Percentiles rank a stretch among this genome's conserved stretches.
Conservation (phyloP, 2,113 vertebrate genomes). For the Cyanoderma ruficeps region DNA sequence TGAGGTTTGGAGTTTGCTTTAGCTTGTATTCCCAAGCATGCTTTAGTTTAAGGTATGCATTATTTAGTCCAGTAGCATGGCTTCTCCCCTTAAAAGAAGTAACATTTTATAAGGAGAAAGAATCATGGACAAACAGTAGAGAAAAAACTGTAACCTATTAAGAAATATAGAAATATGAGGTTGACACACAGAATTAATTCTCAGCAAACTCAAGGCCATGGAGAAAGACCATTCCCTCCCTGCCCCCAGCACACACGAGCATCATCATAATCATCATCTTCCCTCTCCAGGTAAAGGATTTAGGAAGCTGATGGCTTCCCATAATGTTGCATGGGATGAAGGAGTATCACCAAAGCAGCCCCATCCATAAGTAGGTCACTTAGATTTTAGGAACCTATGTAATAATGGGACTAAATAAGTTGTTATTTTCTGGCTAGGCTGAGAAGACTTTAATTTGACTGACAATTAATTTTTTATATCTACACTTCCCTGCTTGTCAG, state of each 20-base stretch:
- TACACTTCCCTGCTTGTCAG: background rate
- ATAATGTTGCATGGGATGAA: rapidly evolving
- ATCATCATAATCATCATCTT: background rate
- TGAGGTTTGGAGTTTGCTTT: background rate
- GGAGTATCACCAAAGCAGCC: background rate
- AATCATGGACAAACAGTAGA: background rate
- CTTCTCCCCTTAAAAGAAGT: background rate
- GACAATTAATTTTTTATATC: background rate
- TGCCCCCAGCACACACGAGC: too few species aligned
- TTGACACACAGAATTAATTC: background rate
- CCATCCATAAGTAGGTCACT: background rate
- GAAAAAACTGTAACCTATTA: background rate
- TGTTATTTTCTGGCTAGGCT: background rate
- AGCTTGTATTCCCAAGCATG: background rate
- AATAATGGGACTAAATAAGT: background rate
- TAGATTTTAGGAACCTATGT: background rate
- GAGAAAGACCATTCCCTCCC: background rate
- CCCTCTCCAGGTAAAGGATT: background rate
- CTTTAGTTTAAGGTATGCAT: background rate
- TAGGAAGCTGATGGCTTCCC: background rate
- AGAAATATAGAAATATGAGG: background rate
- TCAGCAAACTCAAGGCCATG: background rate
- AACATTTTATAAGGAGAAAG: background rate
- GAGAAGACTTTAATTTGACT: background rate
- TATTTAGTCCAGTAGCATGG: background rate